Evolutionary conservation across 2,888 invertebrate genomes (phyloP).

Genomic region (Cephus nigrinus): DNA sequence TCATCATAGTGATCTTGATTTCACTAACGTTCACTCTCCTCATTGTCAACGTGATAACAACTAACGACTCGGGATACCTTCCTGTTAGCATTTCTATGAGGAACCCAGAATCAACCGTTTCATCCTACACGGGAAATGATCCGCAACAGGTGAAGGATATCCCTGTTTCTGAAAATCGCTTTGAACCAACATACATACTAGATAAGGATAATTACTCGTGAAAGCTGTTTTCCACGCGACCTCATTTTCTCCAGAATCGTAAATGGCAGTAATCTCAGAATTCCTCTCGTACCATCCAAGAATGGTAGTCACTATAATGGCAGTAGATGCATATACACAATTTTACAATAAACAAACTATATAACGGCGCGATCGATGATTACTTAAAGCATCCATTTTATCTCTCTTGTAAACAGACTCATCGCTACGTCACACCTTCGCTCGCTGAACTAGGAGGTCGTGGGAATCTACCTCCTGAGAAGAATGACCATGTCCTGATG

Average conservation of each 20-base stretch:
- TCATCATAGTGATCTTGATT: conserved; percentile 35
- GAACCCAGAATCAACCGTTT: background rate
- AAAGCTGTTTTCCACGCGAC: conserved; percentile 28
- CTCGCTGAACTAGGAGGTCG: conserved; percentile 67
- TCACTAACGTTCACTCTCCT: conserved; percentile 43
- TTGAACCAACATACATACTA: background rate
- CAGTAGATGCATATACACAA: background rate
- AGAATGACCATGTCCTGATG: conserved; percentile 69
- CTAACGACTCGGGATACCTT: conserved; percentile 24
- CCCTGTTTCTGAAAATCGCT: background rate
- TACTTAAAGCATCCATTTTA: background rate
- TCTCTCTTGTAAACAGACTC: conserved; percentile 24
- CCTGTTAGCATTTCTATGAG: conserved; percentile 5
- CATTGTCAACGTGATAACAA: conserved; percentile 34
- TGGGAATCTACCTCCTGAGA: conserved; percentile 61
- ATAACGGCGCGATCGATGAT: background rate
- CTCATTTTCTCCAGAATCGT: background rate
- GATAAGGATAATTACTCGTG: conserved; percentile 11
- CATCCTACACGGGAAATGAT: background rate
- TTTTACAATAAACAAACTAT: background rate
- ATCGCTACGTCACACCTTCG: conserved; percentile 68
- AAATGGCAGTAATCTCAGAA: background rate
- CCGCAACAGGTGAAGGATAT: background rate
- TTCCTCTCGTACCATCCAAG: background rate
- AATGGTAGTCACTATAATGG: background rate